Evolutionary conservation across 1,140 invertebrate genomes (phyloP).

Genomic region (Drosophila teissieri): DNA sequence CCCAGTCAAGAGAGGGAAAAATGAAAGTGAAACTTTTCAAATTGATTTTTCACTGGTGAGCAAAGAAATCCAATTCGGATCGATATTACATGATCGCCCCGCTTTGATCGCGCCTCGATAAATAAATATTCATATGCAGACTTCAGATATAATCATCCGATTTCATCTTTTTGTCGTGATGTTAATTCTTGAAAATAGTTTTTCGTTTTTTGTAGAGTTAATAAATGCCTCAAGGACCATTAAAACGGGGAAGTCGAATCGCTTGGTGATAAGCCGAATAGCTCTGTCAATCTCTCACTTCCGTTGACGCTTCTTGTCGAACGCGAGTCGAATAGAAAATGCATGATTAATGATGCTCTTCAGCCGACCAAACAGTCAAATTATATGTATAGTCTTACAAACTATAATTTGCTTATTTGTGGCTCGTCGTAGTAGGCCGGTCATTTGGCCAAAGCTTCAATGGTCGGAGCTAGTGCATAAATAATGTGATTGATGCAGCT

Average conservation of each 20-base stretch:
- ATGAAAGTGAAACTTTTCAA: constrained; percentile 73
- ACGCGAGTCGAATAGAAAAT: constrained; percentile 19
- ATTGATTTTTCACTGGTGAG: constrained; percentile 57
- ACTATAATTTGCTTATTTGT: constrained; percentile 38
- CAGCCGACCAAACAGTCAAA: constrained; percentile 1
- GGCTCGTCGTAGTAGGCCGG: constrained; percentile 27
- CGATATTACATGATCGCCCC: constrained; percentile 59
- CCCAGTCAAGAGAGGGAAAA: constrained; percentile 56
- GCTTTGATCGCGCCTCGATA: constrained; percentile 1
- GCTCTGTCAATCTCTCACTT: constrained; percentile 49
- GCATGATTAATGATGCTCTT: constrained; percentile 46
- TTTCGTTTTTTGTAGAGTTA: constrained; percentile 26
- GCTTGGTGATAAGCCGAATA: constrained; percentile 37
- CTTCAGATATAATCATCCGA: constrained; percentile 5
- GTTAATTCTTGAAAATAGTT: constrained; percentile 56
- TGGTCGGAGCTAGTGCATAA: constrained; percentile 31
- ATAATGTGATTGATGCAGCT: constrained; percentile 36
- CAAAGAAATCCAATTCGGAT: constrained; percentile 56
- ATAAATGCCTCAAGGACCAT: constrained; percentile 46
- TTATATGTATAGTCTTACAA: constrained; percentile 17
- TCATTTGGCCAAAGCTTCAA: constrained; percentile 3
- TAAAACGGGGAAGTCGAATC: constrained; percentile 33
- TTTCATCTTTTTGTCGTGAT: constrained; percentile 42
- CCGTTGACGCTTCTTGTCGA: constrained; percentile 51
- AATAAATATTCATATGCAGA: constrained; percentile 38